Evolutionary conservation across 2,113 vertebrate genomes (phyloP), one percentile per base, ranked within the genome.

Genomic region (Cettia cetti): DNA sequence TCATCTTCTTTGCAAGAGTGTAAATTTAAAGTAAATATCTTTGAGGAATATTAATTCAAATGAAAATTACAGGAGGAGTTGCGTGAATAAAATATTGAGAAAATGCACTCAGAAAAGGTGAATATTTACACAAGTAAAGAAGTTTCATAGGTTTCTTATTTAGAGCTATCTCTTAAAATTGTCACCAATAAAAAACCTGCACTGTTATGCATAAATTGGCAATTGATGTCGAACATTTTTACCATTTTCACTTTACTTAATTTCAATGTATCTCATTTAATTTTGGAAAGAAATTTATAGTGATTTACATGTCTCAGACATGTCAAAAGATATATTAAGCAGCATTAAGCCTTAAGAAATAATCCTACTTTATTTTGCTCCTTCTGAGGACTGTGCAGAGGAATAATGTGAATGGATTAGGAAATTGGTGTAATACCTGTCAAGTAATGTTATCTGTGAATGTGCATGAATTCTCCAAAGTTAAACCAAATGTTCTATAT

Each of bases 251-350:
- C 72, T 96, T 96, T 74, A 47, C 76, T 75, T 91, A 57, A 82
- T 95, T 95, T 88, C 6, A 13, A 44, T 66, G 35, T 56, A 69
- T 84, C 20, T 92, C 24, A 61, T 90, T 90, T 97, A 94, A 91
- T 20, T 96, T 89, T 52, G 81, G 70, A 66, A 92, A 39, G 65
- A 85, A 90, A 80, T 89, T 60, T 84, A 42, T 44, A 74, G 45
- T 80, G 80, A 92, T 93, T 88, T 90, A 56, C 70, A 61, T 81
- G 76, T 96, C 72, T 44, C 33, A 78, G 69, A 56, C 79, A 18
- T 93, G 80, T 84, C 91, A 91, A 72, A 93, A 85, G 78, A 86
- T 30, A 82, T 89, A 87, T 87, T 93, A 91, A 92, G 42, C 35
- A 82, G 56, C 88, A 85, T 88, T 83, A 89, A 47, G n/a, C 23